Evolutionary conservation across 2,888 invertebrate species (phyloP), one percentile per base, ranked within the genome.

Genomic region (Trissoscelio sp.): DNA sequence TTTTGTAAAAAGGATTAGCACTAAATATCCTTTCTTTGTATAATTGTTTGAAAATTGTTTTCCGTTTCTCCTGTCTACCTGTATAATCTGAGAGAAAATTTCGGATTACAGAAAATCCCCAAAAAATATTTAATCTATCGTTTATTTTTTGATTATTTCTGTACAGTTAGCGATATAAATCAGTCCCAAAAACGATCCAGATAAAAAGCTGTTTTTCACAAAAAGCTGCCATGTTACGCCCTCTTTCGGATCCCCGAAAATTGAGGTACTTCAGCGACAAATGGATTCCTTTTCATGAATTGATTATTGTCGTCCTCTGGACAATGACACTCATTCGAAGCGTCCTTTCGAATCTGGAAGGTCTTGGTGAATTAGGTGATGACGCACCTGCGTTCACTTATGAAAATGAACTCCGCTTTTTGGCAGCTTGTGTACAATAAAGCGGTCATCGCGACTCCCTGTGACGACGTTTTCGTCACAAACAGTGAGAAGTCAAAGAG

Each of bases 161-260:
- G n/a, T n/a, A n/a, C n/a, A n/a, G 28, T 46, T 55, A 67, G 53
- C 53, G 39, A 16, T 18, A 48, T 69, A 57, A 69, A 69, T 69
- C 69, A 64, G 37, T 18, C 11, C 9, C n/a, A 22, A 12, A 31
- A 69, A 24, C 28, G 57, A 69, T 42, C 37, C 48, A 72, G 14
- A 28, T 28, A 44, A 4, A 9, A 22, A n/a, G 48, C 3, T 12
- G 9, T n/a, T n/a, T n/a, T n/a, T 58, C n/a, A 24, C 7, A 51
- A 51, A 72, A 72, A 70, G 39, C 72, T 72, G 72, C 72, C 57
- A 72, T 48, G 60, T 72, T 72, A 60, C 60, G 60, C 72, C 72
- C 72, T 60, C 9, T 51, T 18, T 18, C 11, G 48, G 37, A 3
- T 31, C 39, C n/a, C 9, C 58, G 16, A 70, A 72, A 72, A 72